phyloP scores from a whole-genome alignment of 2,888 invertebrate species.

The Helleia helle region DNA sequence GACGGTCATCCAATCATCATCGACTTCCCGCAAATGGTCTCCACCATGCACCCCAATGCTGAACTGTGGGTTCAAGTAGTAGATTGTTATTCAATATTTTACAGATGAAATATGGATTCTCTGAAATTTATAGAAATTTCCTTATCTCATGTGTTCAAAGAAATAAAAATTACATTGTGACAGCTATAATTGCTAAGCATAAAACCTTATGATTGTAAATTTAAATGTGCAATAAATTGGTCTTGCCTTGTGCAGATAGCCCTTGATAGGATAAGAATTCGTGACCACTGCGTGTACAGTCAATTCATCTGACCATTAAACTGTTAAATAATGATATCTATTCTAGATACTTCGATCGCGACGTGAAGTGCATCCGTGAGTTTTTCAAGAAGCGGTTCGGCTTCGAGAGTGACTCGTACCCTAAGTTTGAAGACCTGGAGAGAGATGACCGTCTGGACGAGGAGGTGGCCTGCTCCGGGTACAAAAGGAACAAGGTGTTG shows the following conservation, averaged over 20 bases:
- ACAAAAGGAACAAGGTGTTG: slow-evolving; percentile 89
- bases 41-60: slow-evolving; percentile 93
- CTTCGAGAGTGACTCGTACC: slow-evolving; percentile 89
- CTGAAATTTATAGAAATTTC: no score
- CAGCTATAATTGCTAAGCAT: no score
- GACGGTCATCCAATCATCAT: slow-evolving; percentile 90
- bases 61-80: slow-evolving; percentile 77
- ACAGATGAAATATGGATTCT: no score
- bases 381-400: slow-evolving; percentile 93
- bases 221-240: no score
- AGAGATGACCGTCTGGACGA: slow-evolving; percentile 88
- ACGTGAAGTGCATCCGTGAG: slow-evolving; percentile 92
- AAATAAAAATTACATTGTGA: no score
- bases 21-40: slow-evolving; percentile 99
- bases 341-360: slow-evolving; percentile 92
- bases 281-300: no score
- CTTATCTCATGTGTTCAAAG: no score
- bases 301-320: no score
- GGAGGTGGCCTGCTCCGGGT: slow-evolving; percentile 93
- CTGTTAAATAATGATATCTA: background rate
- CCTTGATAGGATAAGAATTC: no score
- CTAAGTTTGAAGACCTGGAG: slow-evolving; percentile 83
- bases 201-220: no score
- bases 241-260: no score
- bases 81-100: no score